These are phyloP conservation scores for Anguilla marmorata DNA, from an alignment of 2,797 vertebrate species.

Conservation along the genomic window DNA sequence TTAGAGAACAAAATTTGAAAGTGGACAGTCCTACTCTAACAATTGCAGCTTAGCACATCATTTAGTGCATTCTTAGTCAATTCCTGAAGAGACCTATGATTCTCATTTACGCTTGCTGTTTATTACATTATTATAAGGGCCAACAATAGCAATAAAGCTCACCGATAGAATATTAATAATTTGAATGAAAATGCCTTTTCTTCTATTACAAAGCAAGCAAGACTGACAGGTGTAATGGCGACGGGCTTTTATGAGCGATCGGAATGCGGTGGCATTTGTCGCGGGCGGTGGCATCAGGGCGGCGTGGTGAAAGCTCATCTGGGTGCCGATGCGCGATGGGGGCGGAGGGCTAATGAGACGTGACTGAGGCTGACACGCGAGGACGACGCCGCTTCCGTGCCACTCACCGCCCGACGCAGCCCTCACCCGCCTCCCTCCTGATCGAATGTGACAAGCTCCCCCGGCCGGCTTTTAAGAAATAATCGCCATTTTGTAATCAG, in stretches of 20 bases:
- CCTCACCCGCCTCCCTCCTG: constrained; percentile 48
- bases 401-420: constrained; percentile 56
- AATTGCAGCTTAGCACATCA: not conserved
- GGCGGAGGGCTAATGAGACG: constrained; percentile 48
- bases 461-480: constrained; percentile 49
- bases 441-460: constrained; percentile 62
- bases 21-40: not conserved
- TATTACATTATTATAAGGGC: not conserved
- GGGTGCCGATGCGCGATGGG: constrained; percentile 54
- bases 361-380: constrained; percentile 65
- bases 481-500: constrained; percentile 40
- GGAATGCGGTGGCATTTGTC: not conserved
- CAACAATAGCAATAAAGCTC: too few species aligned
- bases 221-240: not conserved
- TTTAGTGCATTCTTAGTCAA: not conserved
- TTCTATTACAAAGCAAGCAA: not conserved
- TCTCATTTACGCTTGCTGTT: not conserved
- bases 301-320: constrained; percentile 52
- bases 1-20: not conserved
- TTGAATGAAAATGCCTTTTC: not conserved
- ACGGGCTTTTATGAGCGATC: not conserved
- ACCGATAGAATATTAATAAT: not conserved
- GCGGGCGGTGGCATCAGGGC: constrained; percentile 6
- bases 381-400: constrained; percentile 55
- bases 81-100: not conserved